A percentile compares a stretch with the other conserved stretches of the same genome.
Evolutionary conservation across 2,113 vertebrate species (phyloP).

Genomic region (rat (Rattus norvegicus)): DNA sequence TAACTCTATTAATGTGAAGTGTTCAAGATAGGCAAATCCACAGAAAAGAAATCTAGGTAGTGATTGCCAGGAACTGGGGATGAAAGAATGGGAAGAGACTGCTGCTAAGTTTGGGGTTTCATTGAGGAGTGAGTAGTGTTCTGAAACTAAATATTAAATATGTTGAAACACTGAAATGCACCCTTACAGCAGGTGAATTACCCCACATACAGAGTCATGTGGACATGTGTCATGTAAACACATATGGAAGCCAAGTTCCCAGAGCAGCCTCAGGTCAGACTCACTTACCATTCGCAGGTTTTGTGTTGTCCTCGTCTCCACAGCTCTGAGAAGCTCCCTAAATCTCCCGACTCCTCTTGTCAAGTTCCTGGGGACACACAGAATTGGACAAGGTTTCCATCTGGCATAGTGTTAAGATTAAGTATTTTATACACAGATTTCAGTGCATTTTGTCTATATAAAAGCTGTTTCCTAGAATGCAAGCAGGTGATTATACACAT

Average conservation of each 20-base stretch:
- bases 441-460: constrained; percentile 50
- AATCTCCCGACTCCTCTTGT: constrained; percentile 97
- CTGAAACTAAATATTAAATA: background rate
- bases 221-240: background rate
- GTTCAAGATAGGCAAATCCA: background rate
- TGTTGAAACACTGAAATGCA: background rate
- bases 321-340: constrained; percentile 96
- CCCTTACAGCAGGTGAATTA: background rate
- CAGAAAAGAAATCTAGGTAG: background rate
- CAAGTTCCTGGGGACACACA: constrained; percentile 92
- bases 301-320: constrained; percentile 98
- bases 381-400: constrained; percentile 83
- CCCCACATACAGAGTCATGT: too few relatives aligned
- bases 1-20: background rate
- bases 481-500: background rate
- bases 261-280: background rate
- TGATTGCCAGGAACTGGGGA: background rate
- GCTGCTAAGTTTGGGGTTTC: background rate
- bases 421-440: constrained; percentile 57
- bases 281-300: constrained; percentile 97
- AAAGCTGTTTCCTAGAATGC: constrained; percentile 23
- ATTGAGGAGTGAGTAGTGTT: background rate
- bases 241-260: background rate
- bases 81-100: background rate
- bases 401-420: constrained; percentile 40